Conservation (phyloP, 2,888 invertebrate genomes). For the Hipparchia semele region DNA sequence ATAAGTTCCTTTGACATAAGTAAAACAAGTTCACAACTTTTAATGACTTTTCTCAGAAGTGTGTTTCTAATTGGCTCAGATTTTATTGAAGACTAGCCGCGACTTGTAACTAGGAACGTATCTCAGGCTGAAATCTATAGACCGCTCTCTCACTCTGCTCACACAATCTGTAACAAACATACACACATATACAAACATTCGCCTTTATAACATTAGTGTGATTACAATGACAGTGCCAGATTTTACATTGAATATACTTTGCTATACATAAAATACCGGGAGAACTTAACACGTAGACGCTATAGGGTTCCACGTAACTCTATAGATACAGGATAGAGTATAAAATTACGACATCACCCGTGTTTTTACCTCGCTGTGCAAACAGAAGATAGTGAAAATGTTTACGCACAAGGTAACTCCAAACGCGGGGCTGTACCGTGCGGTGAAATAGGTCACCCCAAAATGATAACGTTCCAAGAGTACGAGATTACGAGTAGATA, state of each 20-base stretch:
- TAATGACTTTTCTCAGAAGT: background rate
- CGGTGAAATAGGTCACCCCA: constrained; percentile 31
- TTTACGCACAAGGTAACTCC: constrained; percentile 25
- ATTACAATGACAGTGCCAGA: background rate
- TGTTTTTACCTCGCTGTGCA: constrained; percentile 21
- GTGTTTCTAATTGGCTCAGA: background rate
- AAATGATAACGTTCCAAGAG: constrained; percentile 28
- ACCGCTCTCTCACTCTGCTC: too few relatives aligned
- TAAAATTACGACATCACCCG: constrained; percentile 7
- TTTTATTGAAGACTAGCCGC: background rate
- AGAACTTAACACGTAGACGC: background rate
- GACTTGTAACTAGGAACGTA: background rate
- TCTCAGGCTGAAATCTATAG: background rate
- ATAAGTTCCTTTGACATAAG: background rate
- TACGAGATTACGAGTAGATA: background rate
- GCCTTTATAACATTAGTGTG: too few relatives aligned
- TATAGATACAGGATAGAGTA: background rate
- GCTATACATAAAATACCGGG: background rate
- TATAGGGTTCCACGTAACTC: constrained; percentile 5
- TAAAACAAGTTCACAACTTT: background rate
- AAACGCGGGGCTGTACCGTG: constrained; percentile 19
- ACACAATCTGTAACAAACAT: too few relatives aligned
- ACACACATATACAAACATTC: too few relatives aligned
- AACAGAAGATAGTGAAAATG: constrained; percentile 24
- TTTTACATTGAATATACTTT: background rate